Evolutionary conservation across 2,888 invertebrate species (phyloP).

Genomic region (Chloromyia formosa): DNA sequence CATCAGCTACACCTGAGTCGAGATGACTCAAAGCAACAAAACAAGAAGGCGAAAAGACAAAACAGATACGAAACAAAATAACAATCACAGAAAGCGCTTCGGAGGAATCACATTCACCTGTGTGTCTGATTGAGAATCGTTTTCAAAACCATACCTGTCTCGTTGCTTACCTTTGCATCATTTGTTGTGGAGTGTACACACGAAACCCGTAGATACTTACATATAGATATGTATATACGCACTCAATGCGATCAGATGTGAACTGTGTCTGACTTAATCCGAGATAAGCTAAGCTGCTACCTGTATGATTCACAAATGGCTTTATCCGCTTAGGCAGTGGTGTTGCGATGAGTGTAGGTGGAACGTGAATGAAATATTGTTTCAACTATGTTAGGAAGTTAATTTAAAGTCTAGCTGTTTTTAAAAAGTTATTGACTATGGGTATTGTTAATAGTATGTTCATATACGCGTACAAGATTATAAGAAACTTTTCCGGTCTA

Average conservation of each 20-base stretch:
- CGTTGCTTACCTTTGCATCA: slow-evolving; percentile 1
- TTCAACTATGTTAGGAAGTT: not conserved
- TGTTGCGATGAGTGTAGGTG: slow-evolving; percentile 2
- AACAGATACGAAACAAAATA: not conserved
- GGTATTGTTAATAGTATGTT: too few species aligned
- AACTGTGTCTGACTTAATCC: slow-evolving; percentile 26
- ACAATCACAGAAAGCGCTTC: not conserved
- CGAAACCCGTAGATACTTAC: too few species aligned
- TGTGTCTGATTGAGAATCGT: slow-evolving; percentile 3
- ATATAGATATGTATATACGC: not conserved
- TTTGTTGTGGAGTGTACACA: not conserved
- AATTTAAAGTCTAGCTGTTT: too few species aligned
- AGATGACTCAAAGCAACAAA: slow-evolving; percentile 32
- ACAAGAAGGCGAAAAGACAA: not conserved
- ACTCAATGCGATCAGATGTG: slow-evolving; percentile 7
- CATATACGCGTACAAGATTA: too few species aligned
- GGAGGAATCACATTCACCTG: slow-evolving; percentile 29
- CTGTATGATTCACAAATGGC: slow-evolving; percentile 35
- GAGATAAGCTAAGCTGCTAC: slow-evolving; percentile 37
- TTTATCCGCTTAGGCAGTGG: slow-evolving; percentile 13
- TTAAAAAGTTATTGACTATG: too few species aligned
- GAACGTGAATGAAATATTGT: slow-evolving; percentile 1
- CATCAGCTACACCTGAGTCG: slow-evolving; percentile 24
- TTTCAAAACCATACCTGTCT: not conserved
- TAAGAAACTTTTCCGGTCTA: too few species aligned